Conservation (phyloP, 2,113 vertebrate genomes). For the Serinus canaria region DNA sequence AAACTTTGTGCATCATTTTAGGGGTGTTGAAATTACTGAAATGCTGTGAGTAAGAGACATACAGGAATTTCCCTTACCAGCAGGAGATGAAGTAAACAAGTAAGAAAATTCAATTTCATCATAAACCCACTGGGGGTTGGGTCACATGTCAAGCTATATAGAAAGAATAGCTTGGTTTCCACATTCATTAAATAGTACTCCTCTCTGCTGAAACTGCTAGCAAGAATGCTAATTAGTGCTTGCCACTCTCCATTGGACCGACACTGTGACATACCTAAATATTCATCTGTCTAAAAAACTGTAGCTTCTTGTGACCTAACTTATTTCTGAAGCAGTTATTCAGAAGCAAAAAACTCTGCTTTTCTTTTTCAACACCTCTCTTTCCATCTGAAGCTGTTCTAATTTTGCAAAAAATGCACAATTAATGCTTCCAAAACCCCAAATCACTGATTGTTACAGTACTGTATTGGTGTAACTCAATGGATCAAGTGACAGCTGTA, state of each 20-base stretch:
- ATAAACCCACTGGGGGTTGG: neutral
- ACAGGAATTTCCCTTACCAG: constrained; percentile 50
- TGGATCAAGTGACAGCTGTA: neutral
- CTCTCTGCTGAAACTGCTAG: neutral
- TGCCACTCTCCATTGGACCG: neutral
- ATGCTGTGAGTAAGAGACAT: neutral
- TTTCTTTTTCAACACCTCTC: neutral
- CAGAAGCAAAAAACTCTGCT: neutral
- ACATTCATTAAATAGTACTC: neutral
- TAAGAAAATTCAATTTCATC: constrained; percentile 34
- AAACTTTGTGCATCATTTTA: constrained; percentile 47
- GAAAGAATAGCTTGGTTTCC: neutral
- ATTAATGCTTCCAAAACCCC: neutral
- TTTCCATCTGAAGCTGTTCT: neutral
- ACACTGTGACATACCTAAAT: neutral
- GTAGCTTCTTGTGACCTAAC: neutral
- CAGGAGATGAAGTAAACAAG: constrained; percentile 40
- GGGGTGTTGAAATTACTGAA: constrained; percentile 29
- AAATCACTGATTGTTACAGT: neutral
- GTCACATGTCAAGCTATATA: constrained; percentile 9
- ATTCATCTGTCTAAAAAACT: neutral
- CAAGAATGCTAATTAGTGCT: constrained; percentile 3
- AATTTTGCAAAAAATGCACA: neutral
- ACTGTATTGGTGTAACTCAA: neutral
- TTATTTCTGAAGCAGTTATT: neutral